Base-by-base conservation (phyloP, 2,797 vertebrate species). In the Etheostoma nigrum region DNA sequence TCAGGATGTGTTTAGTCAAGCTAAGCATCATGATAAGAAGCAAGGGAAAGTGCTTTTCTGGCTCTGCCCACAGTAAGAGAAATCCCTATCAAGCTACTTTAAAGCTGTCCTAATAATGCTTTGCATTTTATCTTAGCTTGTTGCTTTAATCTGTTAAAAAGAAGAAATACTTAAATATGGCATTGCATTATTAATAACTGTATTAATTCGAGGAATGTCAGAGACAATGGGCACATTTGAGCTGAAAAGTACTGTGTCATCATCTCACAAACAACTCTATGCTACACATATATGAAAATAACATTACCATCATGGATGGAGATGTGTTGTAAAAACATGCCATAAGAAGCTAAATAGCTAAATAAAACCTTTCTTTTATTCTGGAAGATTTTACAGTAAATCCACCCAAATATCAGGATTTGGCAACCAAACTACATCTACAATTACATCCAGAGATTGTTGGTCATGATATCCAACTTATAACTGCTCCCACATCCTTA, bases 1-100 rank as follows among this genome's bases (percentile, higher is more conserved):
- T 75, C 14, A 10, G 67, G 73, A 52, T 61, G 53, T 60, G 67
- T 75, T 75, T 67, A 55, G 53, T 66, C 47, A 52, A 67, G 62
- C 51, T 71, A 45, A 67, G 36, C 51, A 36, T 5, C 48, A n/a
- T 27, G 49, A 57, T 0, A 5, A 27, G 40, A 69, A 36, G 45
- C 53, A 36, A 21, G 16, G 25, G 53, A 52, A 59, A 71, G 3
- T 25, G 23, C 49, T 45, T 58, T 3, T 5, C 16, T 55, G 44
- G 21, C 15, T 67, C 42, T 23, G 58, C 19, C 30, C 11, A 18
- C 44, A 67, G 54, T 23, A 25, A 59, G 60, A 70, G 27, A 59
- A 40, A 69, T 69, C 9, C 27, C 18, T 51, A 44, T 58, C 30
- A 19, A 55, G 33, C 42, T 49, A 47, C 21, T 61, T 67, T 40